Evolutionary conservation across 2,888 invertebrate species (phyloP), one percentile per base, ranked within the genome.

Genomic region (Shargacucullia verbasci): DNA sequence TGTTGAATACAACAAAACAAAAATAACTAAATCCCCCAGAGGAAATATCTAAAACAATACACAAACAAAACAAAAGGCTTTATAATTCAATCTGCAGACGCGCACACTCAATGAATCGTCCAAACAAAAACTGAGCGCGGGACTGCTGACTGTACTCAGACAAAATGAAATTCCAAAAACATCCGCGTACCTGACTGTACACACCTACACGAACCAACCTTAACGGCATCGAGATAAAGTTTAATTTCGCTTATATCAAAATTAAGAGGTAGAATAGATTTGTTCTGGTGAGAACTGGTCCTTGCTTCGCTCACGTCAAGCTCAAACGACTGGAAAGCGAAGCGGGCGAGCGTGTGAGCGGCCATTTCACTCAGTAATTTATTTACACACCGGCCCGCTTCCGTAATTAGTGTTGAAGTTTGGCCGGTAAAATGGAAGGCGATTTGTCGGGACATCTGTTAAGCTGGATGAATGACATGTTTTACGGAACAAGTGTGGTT

Each of bases 351-450:
- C 10, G 8, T 34, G 33, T 12, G 47, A 33, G 33, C 34, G n/a
- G 8, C n/a, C 15, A 45, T 35, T 35, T 49, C 20, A 7, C 25
- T 31, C 27, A 2, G 37, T 25, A 7, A 53, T 61, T 12, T 53
- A 54, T 53, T 27, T 8, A 34, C 37, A 47, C 35, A 33, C 38
- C 27, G 27, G 39, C 33, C 29, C 43, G 39, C 33, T 37, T 35
- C 31, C 8, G 31, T 37, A 43, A 56, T 56, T 40, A 67, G 35
- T 49, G 46, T 46, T 56, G 14, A 66, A 66, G 48, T 56, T 66
- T 34, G 27, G 31, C 4, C 38, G n/a, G 20, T 15, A 39, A 38
- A 29, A 50, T 38, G 20, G 33, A 44, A 39, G 43, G 37, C 11
- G 44, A 70, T 52, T 47, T 49, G 58, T 43, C 38, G 31, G 9